These are phyloP conservation scores for Heliconius ismenius DNA, from an alignment of 2,888 invertebrate genomes.

Conservation along the genomic window DNA sequence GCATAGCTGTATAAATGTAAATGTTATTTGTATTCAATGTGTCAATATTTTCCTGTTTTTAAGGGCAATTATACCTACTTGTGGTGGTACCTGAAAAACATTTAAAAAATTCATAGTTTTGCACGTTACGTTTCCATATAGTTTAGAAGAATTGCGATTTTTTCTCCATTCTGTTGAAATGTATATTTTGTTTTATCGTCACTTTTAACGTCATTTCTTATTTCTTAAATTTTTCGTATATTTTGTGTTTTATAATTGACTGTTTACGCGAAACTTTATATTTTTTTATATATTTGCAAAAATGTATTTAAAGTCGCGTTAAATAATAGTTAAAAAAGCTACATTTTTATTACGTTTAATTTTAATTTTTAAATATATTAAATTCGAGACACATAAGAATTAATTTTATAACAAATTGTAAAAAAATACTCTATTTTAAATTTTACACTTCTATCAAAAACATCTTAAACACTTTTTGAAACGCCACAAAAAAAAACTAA, in stretches of 20 bases:
- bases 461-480: constrained; percentile 20
- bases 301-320: neutral
- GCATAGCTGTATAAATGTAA: neutral
- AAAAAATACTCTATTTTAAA: neutral
- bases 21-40: neutral
- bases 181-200: neutral
- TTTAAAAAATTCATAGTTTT: neutral
- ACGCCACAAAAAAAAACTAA: constrained; percentile 34
- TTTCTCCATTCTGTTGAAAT: neutral
- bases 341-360: too few relatives aligned
- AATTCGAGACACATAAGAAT: too few relatives aligned
- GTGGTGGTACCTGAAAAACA: neutral
- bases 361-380: too few relatives aligned
- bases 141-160: neutral
- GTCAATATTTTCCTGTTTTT: neutral
- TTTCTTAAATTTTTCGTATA: neutral
- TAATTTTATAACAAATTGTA: too few relatives aligned
- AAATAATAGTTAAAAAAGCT: neutral
- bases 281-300: neutral
- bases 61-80: neutral
- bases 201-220: neutral
- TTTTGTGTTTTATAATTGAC: neutral
- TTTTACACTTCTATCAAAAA: neutral
- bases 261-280: neutral
- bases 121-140: neutral